Percentiles rank a stretch among this genome's conserved stretches.
Conservation (phyloP, 2,113 vertebrate genomes). For the Semnopithecus entellus region DNA sequence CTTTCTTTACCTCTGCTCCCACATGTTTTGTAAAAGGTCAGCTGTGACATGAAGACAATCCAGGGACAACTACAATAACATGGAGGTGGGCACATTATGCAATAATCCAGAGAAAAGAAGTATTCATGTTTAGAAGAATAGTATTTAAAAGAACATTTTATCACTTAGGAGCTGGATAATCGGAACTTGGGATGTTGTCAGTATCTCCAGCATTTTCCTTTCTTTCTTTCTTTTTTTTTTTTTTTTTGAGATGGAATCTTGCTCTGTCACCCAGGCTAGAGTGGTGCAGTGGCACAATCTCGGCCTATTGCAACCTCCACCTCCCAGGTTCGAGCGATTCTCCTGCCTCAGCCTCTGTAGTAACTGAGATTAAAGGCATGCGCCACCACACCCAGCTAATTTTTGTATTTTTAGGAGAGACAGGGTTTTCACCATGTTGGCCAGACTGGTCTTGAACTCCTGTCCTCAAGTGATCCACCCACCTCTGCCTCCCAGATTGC, state of each 20-base stretch:
- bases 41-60: not conserved
- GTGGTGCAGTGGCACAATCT: too few relatives aligned
- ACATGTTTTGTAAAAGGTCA: not conserved
- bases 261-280: too few relatives aligned
- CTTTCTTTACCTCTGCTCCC: not conserved
- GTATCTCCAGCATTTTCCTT: conserved; percentile 77
- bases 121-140: not conserved
- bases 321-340: too few relatives aligned
- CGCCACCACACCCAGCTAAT: too few relatives aligned
- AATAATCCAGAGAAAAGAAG: not conserved
- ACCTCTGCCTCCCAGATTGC: too few relatives aligned
- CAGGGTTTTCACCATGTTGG: too few relatives aligned
- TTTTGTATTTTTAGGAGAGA: too few relatives aligned
- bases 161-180: not conserved
- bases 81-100: not conserved
- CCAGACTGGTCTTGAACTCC: too few relatives aligned
- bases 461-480: too few relatives aligned
- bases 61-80: not conserved
- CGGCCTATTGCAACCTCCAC: rapidly evolving
- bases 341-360: too few relatives aligned
- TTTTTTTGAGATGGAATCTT: too few relatives aligned
- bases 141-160: not conserved
- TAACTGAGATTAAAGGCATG: too few relatives aligned
- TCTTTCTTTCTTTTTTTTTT: conserved; percentile 74
- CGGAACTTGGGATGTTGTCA: conserved; percentile 71